Evolutionary conservation across 1,140 invertebrate genomes (phyloP), one percentile per base, ranked within the genome.

Genomic region (Heliconius hewitsoni): DNA sequence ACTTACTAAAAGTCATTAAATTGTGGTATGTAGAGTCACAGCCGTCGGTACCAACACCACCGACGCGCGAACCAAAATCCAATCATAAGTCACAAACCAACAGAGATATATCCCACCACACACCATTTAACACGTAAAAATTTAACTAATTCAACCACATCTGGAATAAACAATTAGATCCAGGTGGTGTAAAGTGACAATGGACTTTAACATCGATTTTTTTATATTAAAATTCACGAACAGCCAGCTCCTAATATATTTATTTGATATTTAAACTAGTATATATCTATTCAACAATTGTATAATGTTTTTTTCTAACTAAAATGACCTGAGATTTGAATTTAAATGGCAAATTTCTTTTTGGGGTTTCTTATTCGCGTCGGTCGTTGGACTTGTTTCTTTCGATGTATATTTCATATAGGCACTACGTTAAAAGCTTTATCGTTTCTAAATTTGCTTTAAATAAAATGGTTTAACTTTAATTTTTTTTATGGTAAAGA

Each of bases 311-410:
- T 9, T n/a, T 46, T 46, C 0, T 23, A 57, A 57, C n/a, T 23
- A 57, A 57, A 57, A 57, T 57, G n/a, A n/a, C 19, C 19, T 23
- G 8, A 90, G 86, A 89, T 85, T 81, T 74, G 86, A 90, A 93
- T 92, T 92, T 92, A 91, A 93, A 92, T 93, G 16, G 42, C 42
- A 46, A 91, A n/a, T 88, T 19, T 52, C 50, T 52, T 19, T 52
- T 52, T 52, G 88, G 90, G 88, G 86, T 66, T 66, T 30, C 89
- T 86, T 88, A 52, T 52, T 18, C 87, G 86, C 90, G 87, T 88
- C 87, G 85, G 82, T 86, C 86, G 87, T 88, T 87, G 81, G 83
- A 80, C 85, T 82, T 81, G 80, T 82, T 77, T 74, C 72, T 82
- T 79, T 83, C 79, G 76, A 82, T 85, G 82, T 84, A 66, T 66